Base-by-base conservation (phyloP, 1,140 invertebrate genomes). In the Helicorthomorpha holstii region DNA sequence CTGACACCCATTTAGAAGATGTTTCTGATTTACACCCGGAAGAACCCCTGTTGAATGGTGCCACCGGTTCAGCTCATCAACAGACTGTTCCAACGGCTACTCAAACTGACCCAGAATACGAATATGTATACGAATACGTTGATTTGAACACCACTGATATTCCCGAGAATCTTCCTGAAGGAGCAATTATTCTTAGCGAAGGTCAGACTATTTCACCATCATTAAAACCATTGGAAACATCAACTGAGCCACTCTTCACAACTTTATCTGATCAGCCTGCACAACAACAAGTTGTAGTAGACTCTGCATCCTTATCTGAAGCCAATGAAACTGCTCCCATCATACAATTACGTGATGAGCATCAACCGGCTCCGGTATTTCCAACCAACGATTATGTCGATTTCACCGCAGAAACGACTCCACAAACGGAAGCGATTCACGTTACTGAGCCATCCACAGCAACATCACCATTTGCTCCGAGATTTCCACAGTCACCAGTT, bases 81-180 rank as follows among this genome's bases (percentile, higher is more conserved):
- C 12, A 41, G 12, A 19, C 38, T 46, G 21, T 7, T 19, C 29
- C 29, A 34, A 16, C 7, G 29, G 29, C 16, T 7, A 34, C 16
- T 16, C 7, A 34, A 7, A 19, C 4, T 25, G 44, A 46, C 4
- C 46, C 21, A 21, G 50, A 52, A 14, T 12, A 49, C 22, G 50
- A 52, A 4, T 52, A 52, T 47, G 43, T 48, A 25, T 52, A 52
- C 23, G 50, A 52, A 47, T 52, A 52, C 26, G 44, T 52, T 16
- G 45, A 52, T 47, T 7, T 46, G 44, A 46, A 46, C 21, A 7
- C 44, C 4, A 46, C 44, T 22, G 44, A 46, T 25, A 46, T 46
- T 25, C 44, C 44, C 12, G 44, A 46, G 19, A 25, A 46, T 25
- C 21, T 46, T 22, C 44, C 7, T 7, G 44, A 46, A 46, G 44